Percentiles rank a stretch among this genome's conserved stretches.
Conservation (phyloP, 2,797 vertebrate species). For the Capromys pilorides region DNA sequence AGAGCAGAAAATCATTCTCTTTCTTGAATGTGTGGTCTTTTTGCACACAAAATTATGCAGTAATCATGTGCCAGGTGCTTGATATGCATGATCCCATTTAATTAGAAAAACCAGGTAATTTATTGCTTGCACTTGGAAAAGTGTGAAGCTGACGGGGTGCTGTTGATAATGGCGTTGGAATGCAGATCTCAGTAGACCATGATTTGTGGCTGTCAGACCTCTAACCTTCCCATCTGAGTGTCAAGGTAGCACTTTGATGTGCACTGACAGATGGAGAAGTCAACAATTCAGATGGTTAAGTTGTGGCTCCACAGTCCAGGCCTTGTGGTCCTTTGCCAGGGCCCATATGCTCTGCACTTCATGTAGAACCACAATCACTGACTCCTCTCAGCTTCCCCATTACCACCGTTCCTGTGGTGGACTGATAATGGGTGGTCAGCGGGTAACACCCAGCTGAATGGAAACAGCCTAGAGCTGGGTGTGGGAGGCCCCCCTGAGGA, state of each 20-base stretch:
- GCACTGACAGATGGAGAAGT: background rate
- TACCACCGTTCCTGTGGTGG: no score
- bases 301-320: background rate
- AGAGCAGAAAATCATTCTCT: background rate
- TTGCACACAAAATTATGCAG: no score
- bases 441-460: no score
- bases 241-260: no score
- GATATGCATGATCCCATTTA: background rate
- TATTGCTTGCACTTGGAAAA: background rate
- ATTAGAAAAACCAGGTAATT: rapidly evolving
- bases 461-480: no score
- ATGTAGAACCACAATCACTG: rapidly evolving
- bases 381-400: background rate
- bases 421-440: no score
- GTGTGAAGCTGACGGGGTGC: background rate
- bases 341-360: rapidly evolving
- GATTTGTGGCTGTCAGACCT: no score
- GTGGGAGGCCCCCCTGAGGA: no score
- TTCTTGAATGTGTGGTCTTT: background rate
- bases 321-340: background rate
- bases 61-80: background rate
- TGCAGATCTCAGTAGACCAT: rapidly evolving
- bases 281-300: background rate
- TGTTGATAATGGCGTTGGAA: rapidly evolving
- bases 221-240: background rate